Percentiles rank a stretch among this genome's conserved stretches.
These are phyloP conservation scores for Drosophila serrata DNA, from an alignment of 1,140 invertebrate genomes.

Conservation along the genomic window DNA sequence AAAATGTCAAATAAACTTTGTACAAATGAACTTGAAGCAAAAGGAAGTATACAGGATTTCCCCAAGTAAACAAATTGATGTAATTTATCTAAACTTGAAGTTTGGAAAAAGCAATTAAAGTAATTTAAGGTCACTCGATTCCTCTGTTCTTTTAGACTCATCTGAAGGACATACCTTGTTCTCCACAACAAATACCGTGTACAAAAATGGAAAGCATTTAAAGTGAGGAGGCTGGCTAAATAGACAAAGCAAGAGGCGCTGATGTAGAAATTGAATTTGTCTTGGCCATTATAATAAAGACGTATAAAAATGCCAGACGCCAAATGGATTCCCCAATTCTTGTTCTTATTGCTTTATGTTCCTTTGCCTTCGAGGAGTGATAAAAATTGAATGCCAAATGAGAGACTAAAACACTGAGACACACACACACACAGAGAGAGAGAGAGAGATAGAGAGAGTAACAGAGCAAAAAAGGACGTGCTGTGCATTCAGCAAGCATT, in stretches of 20 bases:
- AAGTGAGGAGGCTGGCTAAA: constrained; percentile 22
- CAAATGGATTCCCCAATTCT: constrained; percentile 33
- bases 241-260: constrained; percentile 28
- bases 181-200: not conserved
- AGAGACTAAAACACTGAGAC: constrained; percentile 24
- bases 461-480: constrained; percentile 43
- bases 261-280: constrained; percentile 74
- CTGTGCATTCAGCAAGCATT: constrained; percentile 47
- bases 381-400: constrained; percentile 61
- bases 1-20: not conserved
- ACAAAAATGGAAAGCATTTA: constrained; percentile 49
- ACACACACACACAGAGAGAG: no score
- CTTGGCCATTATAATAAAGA: constrained; percentile 73
- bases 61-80: not conserved
- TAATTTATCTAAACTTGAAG: not conserved
- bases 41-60: not conserved
- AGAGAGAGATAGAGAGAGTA: not conserved
- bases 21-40: not conserved
- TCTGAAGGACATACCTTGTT: not conserved
- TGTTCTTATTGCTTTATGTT: constrained; percentile 15
- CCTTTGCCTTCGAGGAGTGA: constrained; percentile 28
- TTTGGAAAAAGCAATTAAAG: not conserved
- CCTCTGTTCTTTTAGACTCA: no score
- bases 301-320: constrained; percentile 52
- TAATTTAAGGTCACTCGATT: no score